Conservation (phyloP, 2,113 vertebrate genomes). For the Heteronetta atricapilla region DNA sequence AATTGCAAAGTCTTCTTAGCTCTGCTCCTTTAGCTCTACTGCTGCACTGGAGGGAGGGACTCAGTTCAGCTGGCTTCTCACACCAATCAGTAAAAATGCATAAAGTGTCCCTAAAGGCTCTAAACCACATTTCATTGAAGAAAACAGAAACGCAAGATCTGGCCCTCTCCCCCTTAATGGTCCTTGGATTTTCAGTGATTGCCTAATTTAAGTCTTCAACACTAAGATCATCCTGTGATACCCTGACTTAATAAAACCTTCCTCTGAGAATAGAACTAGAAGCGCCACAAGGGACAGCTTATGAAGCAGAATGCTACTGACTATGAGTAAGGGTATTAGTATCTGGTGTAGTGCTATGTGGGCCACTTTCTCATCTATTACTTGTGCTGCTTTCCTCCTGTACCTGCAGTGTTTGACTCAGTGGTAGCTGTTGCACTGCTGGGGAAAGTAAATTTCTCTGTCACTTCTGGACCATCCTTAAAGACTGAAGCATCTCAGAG, state of each 20-base stretch:
- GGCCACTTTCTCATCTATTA: background rate
- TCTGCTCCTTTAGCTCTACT: background rate
- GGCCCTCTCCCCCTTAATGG: background rate
- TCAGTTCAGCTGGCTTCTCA: background rate
- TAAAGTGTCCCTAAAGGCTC: constrained; percentile 17
- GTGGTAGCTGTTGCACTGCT: rapidly evolving
- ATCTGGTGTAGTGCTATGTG: background rate
- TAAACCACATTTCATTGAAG: constrained; percentile 38
- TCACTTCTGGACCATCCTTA: background rate
- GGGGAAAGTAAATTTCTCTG: background rate
- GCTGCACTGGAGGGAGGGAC: background rate
- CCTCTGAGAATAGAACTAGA: background rate
- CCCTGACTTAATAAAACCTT: constrained; percentile 36
- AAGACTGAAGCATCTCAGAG: background rate
- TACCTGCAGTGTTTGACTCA: rapidly evolving
- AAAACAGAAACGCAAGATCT: constrained; percentile 43
- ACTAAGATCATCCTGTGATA: constrained; percentile 26
- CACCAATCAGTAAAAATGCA: constrained; percentile 12
- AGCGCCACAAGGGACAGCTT: background rate
- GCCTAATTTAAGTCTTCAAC: constrained; percentile 47
- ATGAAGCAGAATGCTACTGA: constrained; percentile 40
- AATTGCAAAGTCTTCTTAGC: background rate
- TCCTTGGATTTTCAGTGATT: constrained; percentile 18
- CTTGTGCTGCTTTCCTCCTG: background rate
- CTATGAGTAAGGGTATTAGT: constrained; percentile 33